A percentile compares a stretch with the other conserved stretches of the same genome.
These are phyloP conservation scores for Deilephila elpenor DNA, from an alignment of 2,888 invertebrate species.

Conservation along the genomic window DNA sequence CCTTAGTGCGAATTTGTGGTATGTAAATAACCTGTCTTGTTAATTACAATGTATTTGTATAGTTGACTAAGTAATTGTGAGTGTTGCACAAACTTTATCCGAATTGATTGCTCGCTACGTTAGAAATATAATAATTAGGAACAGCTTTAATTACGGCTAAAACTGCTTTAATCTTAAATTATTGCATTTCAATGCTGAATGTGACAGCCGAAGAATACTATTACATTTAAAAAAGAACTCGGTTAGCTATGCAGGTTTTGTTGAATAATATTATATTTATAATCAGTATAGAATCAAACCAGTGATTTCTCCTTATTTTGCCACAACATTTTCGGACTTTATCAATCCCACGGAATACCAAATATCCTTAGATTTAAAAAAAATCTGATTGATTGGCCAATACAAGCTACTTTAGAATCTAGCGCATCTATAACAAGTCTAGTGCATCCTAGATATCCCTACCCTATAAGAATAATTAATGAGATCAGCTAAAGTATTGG, in stretches of 20 bases:
- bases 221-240: too few species aligned
- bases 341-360: too few species aligned
- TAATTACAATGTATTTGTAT: constrained; percentile 13
- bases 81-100: constrained; percentile 12
- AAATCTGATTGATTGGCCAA: too few species aligned
- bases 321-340: too few species aligned
- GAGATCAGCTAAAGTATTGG: neutral
- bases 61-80: constrained; percentile 7
- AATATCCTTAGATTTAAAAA: too few species aligned
- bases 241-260: too few species aligned
- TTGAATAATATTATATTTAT: too few species aligned
- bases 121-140: constrained; percentile 20
- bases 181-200: neutral
- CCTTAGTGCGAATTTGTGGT: neutral
- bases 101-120: constrained; percentile 16
- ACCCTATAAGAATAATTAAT: neutral
- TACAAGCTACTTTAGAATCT: too few species aligned
- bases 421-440: too few species aligned
- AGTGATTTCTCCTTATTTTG: too few species aligned
- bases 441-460: neutral
- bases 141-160: neutral
- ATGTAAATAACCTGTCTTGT: neutral
- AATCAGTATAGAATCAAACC: too few species aligned
- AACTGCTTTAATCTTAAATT: neutral
- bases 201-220: too few species aligned